Evolutionary conservation across 2,113 vertebrate genomes (phyloP).

Genomic region (Pteruthius melanotis): DNA sequence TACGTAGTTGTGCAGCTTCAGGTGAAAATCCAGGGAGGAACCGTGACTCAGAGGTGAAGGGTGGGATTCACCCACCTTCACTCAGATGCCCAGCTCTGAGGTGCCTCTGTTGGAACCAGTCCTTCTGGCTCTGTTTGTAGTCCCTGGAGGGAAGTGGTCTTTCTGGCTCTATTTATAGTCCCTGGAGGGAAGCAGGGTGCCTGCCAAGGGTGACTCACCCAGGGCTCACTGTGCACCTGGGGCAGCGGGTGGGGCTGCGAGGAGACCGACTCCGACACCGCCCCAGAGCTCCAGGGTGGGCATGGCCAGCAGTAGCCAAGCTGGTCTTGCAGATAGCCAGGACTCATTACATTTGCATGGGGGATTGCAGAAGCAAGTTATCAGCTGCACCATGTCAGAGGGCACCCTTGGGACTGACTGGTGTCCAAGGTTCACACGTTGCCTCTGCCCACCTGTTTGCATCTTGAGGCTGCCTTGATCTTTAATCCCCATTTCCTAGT

Average conservation of each 20-base stretch:
- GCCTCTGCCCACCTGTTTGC: background rate
- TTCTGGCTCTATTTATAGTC: background rate
- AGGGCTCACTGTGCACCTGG: accelerated
- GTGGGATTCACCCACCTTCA: background rate
- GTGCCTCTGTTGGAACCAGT: accelerated
- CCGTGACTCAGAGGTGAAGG: background rate
- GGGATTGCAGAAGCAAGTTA: background rate
- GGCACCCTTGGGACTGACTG: background rate
- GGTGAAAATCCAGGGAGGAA: background rate
- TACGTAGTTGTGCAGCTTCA: background rate
- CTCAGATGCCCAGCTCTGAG: background rate
- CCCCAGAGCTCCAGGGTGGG: accelerated
- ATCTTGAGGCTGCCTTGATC: background rate
- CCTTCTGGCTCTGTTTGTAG: background rate
- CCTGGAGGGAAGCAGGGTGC: background rate
- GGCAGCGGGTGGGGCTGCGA: background rate
- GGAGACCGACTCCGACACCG: accelerated
- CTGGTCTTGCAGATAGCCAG: accelerated
- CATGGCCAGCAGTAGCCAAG: background rate
- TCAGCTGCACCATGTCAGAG: background rate
- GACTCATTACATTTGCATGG: accelerated
- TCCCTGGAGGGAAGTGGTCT: background rate
- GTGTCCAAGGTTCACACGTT: accelerated
- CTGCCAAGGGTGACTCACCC: background rate
- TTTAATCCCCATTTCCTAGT: background rate